These are phyloP conservation scores for Plemyria rubiginata DNA, from an alignment of 2,888 invertebrate species.

Conservation along the genomic window DNA sequence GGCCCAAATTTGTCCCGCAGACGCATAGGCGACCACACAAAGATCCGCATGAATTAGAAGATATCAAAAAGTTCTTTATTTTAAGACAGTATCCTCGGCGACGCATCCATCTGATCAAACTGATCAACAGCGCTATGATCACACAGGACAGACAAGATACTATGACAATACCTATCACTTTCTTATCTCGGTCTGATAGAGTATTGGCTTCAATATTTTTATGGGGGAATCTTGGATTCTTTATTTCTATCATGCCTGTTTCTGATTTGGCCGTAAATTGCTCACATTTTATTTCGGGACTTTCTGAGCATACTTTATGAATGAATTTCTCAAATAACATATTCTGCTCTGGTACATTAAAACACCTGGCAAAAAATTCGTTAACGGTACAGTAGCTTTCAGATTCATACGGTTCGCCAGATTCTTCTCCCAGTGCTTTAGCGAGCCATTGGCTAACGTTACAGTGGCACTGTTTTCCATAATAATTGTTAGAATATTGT, in stretches of 20 bases:
- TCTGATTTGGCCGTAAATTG: slow-evolving; percentile 71
- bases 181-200: slow-evolving; percentile 66
- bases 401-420: slow-evolving; percentile 68
- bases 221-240: slow-evolving; percentile 78
- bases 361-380: slow-evolving; percentile 86
- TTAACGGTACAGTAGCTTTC: slow-evolving; percentile 87
- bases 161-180: slow-evolving; percentile 80
- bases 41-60: slow-evolving; percentile 68
- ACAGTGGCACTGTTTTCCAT: slow-evolving; percentile 87
- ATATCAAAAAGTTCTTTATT: slow-evolving; percentile 70
- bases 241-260: slow-evolving; percentile 62
- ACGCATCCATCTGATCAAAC: slow-evolving; percentile 84
- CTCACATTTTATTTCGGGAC: slow-evolving; percentile 83
- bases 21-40: slow-evolving; percentile 69
- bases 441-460: slow-evolving; percentile 85
- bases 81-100: slow-evolving; percentile 82
- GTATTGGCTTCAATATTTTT: slow-evolving; percentile 55
- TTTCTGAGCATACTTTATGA: slow-evolving; percentile 83
- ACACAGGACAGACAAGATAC: slow-evolving; percentile 81
- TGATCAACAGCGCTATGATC: slow-evolving; percentile 80
- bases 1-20: slow-evolving; percentile 73
- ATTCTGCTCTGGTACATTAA: slow-evolving; percentile 86
- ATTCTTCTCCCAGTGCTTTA: slow-evolving; percentile 68
- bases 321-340: slow-evolving; percentile 87
- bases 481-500: slow-evolving; percentile 86